phyloP scores from a whole-genome alignment of 53 echinoderm and acorn worm genomes.

The Pentamera pediparva region DNA sequence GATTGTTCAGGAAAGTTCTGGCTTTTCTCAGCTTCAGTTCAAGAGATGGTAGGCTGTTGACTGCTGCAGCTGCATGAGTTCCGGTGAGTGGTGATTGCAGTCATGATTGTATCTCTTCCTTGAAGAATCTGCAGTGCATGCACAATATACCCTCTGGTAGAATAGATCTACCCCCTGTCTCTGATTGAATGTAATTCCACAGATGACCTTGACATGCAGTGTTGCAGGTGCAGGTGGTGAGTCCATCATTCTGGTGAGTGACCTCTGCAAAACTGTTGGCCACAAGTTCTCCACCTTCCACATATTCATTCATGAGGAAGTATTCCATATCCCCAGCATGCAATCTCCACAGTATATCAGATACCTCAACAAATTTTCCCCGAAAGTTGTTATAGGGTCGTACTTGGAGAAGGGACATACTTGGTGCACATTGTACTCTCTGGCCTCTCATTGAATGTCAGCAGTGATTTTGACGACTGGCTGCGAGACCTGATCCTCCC shows the following conservation, averaged over 20 bases:
- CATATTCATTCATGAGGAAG: constrained; percentile 20
- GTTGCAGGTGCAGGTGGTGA: not conserved
- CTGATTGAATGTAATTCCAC: not conserved
- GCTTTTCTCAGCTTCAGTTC: not conserved
- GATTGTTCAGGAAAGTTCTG: not conserved
- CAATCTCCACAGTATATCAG: not conserved
- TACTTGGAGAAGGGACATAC: not conserved
- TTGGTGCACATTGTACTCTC: not conserved
- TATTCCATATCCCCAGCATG: not conserved
- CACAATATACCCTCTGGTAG: not conserved
- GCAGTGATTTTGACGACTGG: constrained; percentile 19
- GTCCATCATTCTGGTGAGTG: not conserved
- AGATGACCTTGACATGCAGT: not conserved
- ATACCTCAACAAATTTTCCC: not conserved
- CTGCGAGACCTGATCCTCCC: not conserved
- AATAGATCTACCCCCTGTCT: not conserved
- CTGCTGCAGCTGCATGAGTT: not conserved
- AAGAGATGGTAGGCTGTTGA: not conserved
- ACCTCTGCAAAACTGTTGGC: constrained; percentile 17
- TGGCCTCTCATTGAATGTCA: not conserved
- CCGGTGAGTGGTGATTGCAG: not conserved
- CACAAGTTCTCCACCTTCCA: not conserved
- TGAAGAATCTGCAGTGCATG: constrained; percentile 13
- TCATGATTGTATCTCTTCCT: not conserved
- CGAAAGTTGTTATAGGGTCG: not conserved